Base-by-base conservation (phyloP, 2,797 vertebrate genomes). In the Antennarius maculatus region DNA sequence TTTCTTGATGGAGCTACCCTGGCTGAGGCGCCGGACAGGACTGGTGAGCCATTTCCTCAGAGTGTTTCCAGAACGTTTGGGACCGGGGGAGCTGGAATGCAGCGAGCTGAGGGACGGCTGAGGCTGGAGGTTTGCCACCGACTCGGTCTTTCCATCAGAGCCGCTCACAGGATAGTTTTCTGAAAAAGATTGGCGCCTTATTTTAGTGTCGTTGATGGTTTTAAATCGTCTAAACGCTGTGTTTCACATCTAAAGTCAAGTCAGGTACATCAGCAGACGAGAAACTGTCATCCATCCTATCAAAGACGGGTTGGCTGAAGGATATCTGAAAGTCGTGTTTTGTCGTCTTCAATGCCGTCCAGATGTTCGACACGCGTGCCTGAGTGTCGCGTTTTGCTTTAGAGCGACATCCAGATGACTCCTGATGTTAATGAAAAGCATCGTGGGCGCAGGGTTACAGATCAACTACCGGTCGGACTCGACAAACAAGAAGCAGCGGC, bases 1-100 rank as follows among this genome's bases (percentile, higher is more conserved):
- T 23, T 98, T 98, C 91, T 97, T 98, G 86, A 96, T 89, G 3
- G 91, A 91, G 85, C 96, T 97, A 6, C 96, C 95, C 0, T 96
- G 96, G 88, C 97, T 98, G 62, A 98, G 95, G 16, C 96, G 94
- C 6, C 97, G 95, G 9, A 98, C 97, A 0, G 97, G 97, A 27
- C 96, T 98, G 0, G 96, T 97, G 73, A 98, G 77, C 97, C 97
- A 98, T 64, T 99, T 99, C 70, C 97, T 96, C 63, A 98, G 90
- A 0, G 97, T 97, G 92, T 98, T 98, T 16, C 95, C 90, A 0
- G 96, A 96, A 50, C 97, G 97, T 58, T 98, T 98, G 74, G 96
- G 95, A 14, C 96, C 97, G 0, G 97, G 96, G 3, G 97, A 97
- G 82, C 95, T 95, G 76, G 91, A 92, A 79, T 96, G 96, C 85